Conservation (phyloP, 35 echinoderm and acorn worm species). For the Anneissia japonica region DNA sequence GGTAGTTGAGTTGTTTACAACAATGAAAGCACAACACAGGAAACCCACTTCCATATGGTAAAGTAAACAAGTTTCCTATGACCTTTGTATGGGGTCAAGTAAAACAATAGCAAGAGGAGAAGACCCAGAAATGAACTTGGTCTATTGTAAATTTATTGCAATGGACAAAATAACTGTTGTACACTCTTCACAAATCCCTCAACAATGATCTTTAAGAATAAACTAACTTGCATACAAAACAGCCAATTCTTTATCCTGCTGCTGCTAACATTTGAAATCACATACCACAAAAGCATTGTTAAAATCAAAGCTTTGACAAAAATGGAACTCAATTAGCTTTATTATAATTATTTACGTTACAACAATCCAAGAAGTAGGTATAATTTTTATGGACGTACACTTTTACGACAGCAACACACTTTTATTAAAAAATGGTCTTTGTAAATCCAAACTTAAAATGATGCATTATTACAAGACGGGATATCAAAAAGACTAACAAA, state of each 20-base stretch:
- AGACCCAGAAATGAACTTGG: not conserved
- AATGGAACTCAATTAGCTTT: too few species aligned
- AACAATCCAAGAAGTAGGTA: too few species aligned
- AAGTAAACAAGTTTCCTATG: not conserved
- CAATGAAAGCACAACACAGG: not conserved
- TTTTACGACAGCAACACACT: too few species aligned
- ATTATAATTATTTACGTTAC: too few species aligned
- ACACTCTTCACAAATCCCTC: not conserved
- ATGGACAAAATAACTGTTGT: not conserved
- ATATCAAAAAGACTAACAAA: too few species aligned
- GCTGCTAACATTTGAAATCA: not conserved
- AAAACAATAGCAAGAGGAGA: not conserved
- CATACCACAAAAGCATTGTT: not conserved
- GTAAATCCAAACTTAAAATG: too few species aligned
- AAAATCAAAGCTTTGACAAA: too few species aligned
- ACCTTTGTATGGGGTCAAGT: not conserved
- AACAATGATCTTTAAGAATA: not conserved
- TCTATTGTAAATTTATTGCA: not conserved
- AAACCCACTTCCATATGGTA: not conserved
- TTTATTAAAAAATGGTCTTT: too few species aligned
- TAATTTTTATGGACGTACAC: too few species aligned
- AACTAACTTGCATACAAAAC: not conserved
- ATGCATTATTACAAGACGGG: too few species aligned
- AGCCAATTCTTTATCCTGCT: not conserved
- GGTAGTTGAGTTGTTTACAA: not conserved